Evolutionary conservation across 2,888 invertebrate genomes (phyloP).

Genomic region (Congeria kusceri): DNA sequence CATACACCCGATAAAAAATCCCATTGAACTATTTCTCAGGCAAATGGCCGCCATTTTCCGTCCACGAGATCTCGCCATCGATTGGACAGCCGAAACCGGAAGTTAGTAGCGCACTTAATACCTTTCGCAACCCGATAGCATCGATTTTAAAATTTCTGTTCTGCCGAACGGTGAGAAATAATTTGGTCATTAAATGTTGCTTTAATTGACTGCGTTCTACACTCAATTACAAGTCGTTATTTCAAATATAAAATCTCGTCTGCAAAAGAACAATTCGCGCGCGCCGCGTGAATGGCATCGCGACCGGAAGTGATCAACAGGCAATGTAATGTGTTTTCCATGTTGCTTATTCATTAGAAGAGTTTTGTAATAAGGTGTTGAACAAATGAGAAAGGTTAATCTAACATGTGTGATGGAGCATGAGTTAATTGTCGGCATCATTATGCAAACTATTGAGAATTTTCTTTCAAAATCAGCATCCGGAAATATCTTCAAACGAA

Average conservation of each 20-base stretch:
- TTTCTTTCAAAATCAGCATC: slow-evolving; percentile 8
- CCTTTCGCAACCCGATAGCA: slow-evolving; percentile 50
- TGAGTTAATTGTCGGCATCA: slow-evolving; percentile 46
- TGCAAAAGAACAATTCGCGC: slow-evolving; percentile 61
- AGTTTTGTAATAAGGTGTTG: slow-evolving; percentile 57
- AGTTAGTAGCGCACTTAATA: slow-evolving; percentile 49
- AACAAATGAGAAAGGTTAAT: slow-evolving; percentile 64
- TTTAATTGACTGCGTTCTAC: slow-evolving; percentile 63
- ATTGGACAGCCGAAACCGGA: slow-evolving; percentile 40
- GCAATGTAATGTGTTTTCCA: slow-evolving; percentile 67
- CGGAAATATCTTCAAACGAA: too few relatives aligned
- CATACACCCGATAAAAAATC: slow-evolving; percentile 1
- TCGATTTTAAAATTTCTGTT: slow-evolving; percentile 60
- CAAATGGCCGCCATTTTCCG: slow-evolving; percentile 33
- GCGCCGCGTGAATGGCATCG: slow-evolving; percentile 58
- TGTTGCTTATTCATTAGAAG: slow-evolving; percentile 67
- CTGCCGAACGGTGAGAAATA: slow-evolving; percentile 59
- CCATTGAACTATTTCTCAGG: neutral
- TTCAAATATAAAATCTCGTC: slow-evolving; percentile 64
- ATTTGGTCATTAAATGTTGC: slow-evolving; percentile 58
- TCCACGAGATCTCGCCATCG: slow-evolving; percentile 49
- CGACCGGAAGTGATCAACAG: slow-evolving; percentile 66
- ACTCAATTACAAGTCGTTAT: slow-evolving; percentile 69
- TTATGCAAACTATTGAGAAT: slow-evolving; percentile 38
- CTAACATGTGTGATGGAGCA: slow-evolving; percentile 57